Base-by-base conservation (phyloP, 2,888 invertebrate species). In the Tetheella fluctuosa region DNA sequence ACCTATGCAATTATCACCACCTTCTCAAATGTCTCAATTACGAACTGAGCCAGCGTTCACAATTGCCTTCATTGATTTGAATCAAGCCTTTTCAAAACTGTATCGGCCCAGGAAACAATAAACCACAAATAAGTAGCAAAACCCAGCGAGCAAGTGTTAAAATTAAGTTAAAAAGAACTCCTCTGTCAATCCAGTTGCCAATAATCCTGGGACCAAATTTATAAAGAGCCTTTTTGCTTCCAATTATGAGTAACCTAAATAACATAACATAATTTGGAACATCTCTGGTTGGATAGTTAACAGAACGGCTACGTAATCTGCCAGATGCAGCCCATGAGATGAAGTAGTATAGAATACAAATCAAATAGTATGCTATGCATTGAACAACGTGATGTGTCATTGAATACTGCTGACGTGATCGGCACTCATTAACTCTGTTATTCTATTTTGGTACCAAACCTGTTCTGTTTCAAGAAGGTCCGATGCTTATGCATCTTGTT, bases 371-470 rank as follows among this genome's bases (percentile, higher is more conserved):
- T 8, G 62, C 61, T 64, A 56, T 65, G 57, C 57, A 69, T 64
- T 69, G 65, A 67, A 70, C 68, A 62, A 54, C 62, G 61, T 67
- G 66, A 63, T 62, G 59, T 68, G 58, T 67, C 59, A 64, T 62
- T 59, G 62, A 58, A 62, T 68, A 55, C 62, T 10, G 57, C 54
- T 54, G 68, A 71, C 67, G 70, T 69, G 70, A 65, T 64, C 64
- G 60, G 68, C 68, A 76, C 67, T 71, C 57, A 57, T 74, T 63
- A 68, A 60, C 64, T 63, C 52, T 55, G 63, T 64, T 70, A 67
- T 42, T 54, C 54, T 55, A 34, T 55, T 55, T 55, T 23, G 15
- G 55, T 34, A n/a, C 34, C 1, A 13, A 55, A 34, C 55, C 34
- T 34, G 55, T 34, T 34, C 34, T 23, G 34, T 20, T 34, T 34